These are phyloP conservation scores for Eristalis tenax DNA, from an alignment of 2,888 invertebrate species.

Conservation along the genomic window DNA sequence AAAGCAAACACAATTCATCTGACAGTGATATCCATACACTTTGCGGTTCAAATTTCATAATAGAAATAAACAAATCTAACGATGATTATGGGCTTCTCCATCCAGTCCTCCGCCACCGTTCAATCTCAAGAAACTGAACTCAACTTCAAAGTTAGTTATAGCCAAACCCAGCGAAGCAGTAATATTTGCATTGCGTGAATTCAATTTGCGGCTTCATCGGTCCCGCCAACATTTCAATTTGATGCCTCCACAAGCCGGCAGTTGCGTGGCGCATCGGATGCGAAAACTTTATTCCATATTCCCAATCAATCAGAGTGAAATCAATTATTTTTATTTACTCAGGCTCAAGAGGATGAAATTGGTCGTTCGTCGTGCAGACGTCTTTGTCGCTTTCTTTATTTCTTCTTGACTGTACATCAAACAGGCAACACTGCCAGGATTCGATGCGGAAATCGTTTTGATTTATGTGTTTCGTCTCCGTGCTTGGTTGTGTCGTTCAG, in stretches of 20 bases:
- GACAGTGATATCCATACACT: not conserved
- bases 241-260: not conserved
- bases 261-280: not conserved
- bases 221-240: not conserved
- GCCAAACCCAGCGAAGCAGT: not conserved
- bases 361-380: not conserved
- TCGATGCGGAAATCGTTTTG: not conserved
- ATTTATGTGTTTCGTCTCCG: not conserved
- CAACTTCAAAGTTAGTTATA: constrained; percentile 12
- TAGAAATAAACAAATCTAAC: not conserved
- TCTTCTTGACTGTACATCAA: constrained; percentile 19
- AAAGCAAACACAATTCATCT: constrained; percentile 10
- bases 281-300: constrained; percentile 7
- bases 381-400: not conserved
- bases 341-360: constrained; percentile 24
- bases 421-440: not conserved
- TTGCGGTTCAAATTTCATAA: not conserved
- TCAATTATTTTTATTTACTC: constrained; percentile 56
- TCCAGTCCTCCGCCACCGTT: not conserved
- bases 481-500: constrained; percentile 6
- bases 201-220: constrained; percentile 10
- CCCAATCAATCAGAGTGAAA: constrained; percentile 41
- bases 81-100: not conserved
- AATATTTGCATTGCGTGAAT: constrained; percentile 27
- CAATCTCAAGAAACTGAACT: not conserved